These are phyloP conservation scores for Coregonus suidteri DNA, from an alignment of 2,797 vertebrate species.

Conservation along the genomic window DNA sequence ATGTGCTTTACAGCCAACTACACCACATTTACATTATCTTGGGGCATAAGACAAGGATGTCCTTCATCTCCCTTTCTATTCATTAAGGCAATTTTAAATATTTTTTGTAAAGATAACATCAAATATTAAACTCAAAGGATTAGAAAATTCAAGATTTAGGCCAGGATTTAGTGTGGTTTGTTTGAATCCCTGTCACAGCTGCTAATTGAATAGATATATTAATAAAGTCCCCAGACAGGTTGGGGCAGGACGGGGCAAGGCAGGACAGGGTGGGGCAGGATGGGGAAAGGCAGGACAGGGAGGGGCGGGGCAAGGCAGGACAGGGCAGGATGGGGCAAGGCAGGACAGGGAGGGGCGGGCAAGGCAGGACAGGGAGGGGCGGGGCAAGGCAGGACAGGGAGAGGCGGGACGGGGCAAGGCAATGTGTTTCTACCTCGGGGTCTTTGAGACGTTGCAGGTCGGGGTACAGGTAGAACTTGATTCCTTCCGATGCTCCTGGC, in stretches of 20 bases:
- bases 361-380: background rate
- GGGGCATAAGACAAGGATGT: background rate
- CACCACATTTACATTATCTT: background rate
- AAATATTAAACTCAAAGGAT: background rate
- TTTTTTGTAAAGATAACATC: background rate
- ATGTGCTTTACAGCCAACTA: background rate
- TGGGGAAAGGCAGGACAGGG: background rate
- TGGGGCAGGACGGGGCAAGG: background rate
- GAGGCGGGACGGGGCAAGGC: background rate
- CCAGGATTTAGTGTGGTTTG: background rate
- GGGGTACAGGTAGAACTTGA: conserved; percentile 98
- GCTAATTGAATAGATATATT: background rate
- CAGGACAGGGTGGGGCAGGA: background rate
- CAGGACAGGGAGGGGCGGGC: too few species aligned
- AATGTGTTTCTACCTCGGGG: conserved; percentile 82
- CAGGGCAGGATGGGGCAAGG: background rate
- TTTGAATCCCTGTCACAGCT: background rate
- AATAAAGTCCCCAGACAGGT: background rate
- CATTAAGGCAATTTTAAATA: background rate
- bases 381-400: background rate
- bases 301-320: too few species aligned
- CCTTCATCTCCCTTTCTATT: background rate
- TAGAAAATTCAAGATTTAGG: background rate
- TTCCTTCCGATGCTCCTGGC: conserved; percentile 90
- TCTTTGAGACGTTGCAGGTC: conserved; percentile 89